Percentiles rank a stretch among this genome's conserved stretches.
phyloP scores from a whole-genome alignment of 2,888 invertebrate genomes.

The Rhagium mordax region DNA sequence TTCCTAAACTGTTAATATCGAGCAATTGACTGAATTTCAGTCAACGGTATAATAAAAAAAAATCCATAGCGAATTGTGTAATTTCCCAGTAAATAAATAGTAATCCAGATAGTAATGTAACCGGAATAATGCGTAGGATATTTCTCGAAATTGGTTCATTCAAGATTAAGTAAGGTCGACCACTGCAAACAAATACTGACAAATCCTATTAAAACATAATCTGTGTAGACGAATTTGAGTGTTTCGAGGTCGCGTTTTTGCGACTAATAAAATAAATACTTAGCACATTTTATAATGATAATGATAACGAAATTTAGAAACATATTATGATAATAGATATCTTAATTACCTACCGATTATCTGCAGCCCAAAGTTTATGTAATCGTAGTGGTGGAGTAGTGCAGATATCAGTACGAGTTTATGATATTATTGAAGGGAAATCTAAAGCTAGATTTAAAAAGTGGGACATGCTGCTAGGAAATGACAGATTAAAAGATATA shows the following conservation, averaged over 20 bases:
- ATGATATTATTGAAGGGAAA: too few species aligned
- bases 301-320: not conserved
- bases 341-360: not conserved
- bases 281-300: not conserved
- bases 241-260: not conserved
- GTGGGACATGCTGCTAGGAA: too few species aligned
- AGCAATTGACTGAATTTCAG: too few species aligned
- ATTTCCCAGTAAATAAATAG: too few species aligned
- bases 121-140: not conserved
- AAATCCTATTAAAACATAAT: not conserved
- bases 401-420: too few species aligned
- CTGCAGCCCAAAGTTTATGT: too few species aligned
- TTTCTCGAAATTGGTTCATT: not conserved
- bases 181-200: not conserved
- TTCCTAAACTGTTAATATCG: too few species aligned
- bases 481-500: too few species aligned
- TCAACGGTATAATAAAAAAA: too few species aligned
- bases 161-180: not conserved
- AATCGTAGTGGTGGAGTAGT: too few species aligned
- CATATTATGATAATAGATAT: not conserved
- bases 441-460: too few species aligned
- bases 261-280: not conserved
- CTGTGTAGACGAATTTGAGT: not conserved
- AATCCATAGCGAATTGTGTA: too few species aligned
- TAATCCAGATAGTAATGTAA: not conserved